These are phyloP conservation scores for Anthopleura sola DNA, from an alignment of 64 coral and sea anemone genomes.

Conservation along the genomic window DNA sequence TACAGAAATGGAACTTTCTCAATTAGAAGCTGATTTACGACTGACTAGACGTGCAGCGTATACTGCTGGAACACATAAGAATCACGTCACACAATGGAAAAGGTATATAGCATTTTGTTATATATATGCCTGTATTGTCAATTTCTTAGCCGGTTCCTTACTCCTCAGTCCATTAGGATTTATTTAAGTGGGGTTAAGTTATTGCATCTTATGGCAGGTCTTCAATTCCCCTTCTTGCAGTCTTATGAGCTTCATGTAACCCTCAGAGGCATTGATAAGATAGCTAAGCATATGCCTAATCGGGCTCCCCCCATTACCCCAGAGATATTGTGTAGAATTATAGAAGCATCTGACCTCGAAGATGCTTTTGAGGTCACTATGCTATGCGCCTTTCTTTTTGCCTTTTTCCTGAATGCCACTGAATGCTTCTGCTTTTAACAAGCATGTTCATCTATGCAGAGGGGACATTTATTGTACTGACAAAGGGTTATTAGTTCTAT, in stretches of 20 bases:
- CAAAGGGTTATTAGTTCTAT: not conserved
- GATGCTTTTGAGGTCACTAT: not conserved
- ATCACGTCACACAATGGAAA: no score
- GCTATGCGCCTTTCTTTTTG: constrained; percentile 22
- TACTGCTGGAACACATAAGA: no score
- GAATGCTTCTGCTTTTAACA: not conserved
- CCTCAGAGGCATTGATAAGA: not conserved
- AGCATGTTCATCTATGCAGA: not conserved
- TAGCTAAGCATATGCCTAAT: not conserved
- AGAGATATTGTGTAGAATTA: not conserved
- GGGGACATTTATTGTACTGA: not conserved
- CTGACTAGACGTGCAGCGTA: no score
- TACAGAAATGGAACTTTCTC: no score
- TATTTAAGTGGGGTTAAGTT: constrained; percentile 22
- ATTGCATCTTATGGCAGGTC: not conserved
- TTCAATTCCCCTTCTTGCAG: not conserved
- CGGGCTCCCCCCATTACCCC: constrained; percentile 13
- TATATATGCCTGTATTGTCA: no score
- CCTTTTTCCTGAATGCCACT: constrained; percentile 38
- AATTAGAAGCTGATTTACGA: no score
- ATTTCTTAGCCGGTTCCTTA: no score
- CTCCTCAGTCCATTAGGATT: no score
- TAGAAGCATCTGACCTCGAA: not conserved
- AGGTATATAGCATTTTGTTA: no score
- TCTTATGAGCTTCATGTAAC: not conserved